phyloP scores from a whole-genome alignment of 1,140 invertebrate genomes.

The Dinoponera quadriceps region DNA sequence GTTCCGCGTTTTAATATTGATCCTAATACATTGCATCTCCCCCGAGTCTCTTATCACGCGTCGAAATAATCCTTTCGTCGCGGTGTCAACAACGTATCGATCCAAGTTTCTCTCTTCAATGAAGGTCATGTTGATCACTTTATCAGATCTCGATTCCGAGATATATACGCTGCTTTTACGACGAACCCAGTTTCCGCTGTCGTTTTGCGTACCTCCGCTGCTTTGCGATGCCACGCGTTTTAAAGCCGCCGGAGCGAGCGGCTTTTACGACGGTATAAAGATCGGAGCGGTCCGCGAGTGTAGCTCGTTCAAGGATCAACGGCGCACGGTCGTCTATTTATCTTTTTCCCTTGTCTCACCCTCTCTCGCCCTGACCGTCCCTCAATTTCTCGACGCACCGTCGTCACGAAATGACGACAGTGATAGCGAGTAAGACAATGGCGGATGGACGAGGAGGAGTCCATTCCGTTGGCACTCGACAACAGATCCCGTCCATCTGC shows the following conservation, averaged over 20 bases:
- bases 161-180: conserved; percentile 9
- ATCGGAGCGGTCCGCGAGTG: background rate
- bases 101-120: background rate
- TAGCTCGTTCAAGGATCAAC: background rate
- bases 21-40: too few species aligned
- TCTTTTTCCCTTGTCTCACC: background rate
- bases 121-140: background rate
- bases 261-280: conserved; percentile 28
- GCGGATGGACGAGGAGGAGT: conserved; percentile 60
- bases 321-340: background rate
- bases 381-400: conserved; percentile 28
- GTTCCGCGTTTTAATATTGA: too few species aligned
- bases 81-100: background rate
- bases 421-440: conserved; percentile 51
- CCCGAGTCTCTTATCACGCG: too few species aligned
- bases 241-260: background rate
- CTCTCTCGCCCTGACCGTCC: too few species aligned
- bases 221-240: background rate
- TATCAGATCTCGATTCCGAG: background rate
- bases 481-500: conserved; percentile 66
- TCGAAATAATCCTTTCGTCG: background rate
- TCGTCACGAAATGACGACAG: conserved; percentile 23
- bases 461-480: conserved; percentile 59
- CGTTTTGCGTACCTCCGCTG: background rate
- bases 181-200: background rate